Base-by-base conservation (phyloP, 2,888 invertebrate genomes). In the Cremastinae sp. region DNA sequence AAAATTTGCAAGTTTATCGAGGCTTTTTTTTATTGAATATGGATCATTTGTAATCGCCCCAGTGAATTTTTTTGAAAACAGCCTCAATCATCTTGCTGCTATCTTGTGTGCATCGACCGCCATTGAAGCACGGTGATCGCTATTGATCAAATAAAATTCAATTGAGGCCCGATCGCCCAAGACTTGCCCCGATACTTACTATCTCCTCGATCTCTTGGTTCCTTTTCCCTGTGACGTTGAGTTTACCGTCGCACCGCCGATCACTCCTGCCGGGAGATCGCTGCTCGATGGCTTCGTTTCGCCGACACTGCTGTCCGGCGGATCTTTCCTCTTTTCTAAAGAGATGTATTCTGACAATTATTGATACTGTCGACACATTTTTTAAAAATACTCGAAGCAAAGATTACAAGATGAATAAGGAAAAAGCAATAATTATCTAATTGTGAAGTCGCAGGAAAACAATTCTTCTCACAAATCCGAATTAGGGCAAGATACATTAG, bases 311-410 rank as follows among this genome's bases (percentile, higher is more conserved):
- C 90, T 94, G 88, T 95, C 95, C 90, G 95, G 95, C 5, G 95
- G 95, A 89, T 96, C 95, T 92, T 95, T 95, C 90, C 95, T 94
- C 90, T 95, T 95, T 92, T 95, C 95, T 94, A 92, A 18, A 90
- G 91, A 83, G 85, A 85, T 87, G 85, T 89, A 90, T 88, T 90
- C 89, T 90, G 81, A 79, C 83, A 73, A 86, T 84, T 84, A 85
- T 85, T 84, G 80, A 87, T 83, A 86, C 80, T 80, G 83, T 56
- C 78, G 43, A n/a, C 18, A 41, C 38, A 16, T 69, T 38, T 8
- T 5, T 14, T 5, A 9, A 0, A 47, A 22, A 9, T 10, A 10
- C n/a, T n/a, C n/a, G n/a, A n/a, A n/a, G n/a, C n/a, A n/a, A n/a
- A n/a, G n/a, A n/a, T n/a, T n/a, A n/a, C n/a, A n/a, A n/a, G n/a